Evolutionary conservation across 2,797 vertebrate genomes (phyloP), one percentile per base, ranked within the genome.

Genomic region (Cossypha heuglini): DNA sequence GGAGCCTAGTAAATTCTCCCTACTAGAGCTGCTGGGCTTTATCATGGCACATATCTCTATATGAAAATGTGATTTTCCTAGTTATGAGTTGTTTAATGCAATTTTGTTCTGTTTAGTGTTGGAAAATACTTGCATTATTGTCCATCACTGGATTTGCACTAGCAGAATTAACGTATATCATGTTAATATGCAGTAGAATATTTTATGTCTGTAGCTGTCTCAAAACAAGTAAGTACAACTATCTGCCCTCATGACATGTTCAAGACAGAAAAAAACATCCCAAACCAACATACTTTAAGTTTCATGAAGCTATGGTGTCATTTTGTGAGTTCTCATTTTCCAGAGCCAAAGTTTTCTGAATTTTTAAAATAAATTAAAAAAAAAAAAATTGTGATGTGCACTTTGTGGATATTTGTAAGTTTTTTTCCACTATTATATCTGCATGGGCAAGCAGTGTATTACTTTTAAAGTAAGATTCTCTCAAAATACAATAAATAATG

Each of bases 191-290:
- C 55, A 43, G 16, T 57, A 43, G 37, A 73, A 40, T 33, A 88
- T 24, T 75, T 5, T 26, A 15, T 31, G 28, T n/a, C 19, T 72
- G 6, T 37, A 19, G 8, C 29, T 72, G 21, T 13, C 22, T 22
- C 21, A 26, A 64, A 76, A 35, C 6, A 79, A 72, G 57, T 21
- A 18, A n/a, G 5, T 72, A 28, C 2, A 46, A 59, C 5, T 26
- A 25, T 57, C 31, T 57, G 16, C 6, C 21, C 11, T 48, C 86
- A n/a, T n/a, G n/a, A n/a, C n/a, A n/a, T n/a, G n/a, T n/a, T n/a
- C n/a, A n/a, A n/a, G n/a, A n/a, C 0, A 48, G n/a, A 69, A 76
- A 73, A 26, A 2, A 6, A 0, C 4, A 14, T 29, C 20, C 35
- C 8, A 85, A 59, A 4, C 8, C 7, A 22, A 59, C 40, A 8